These are phyloP conservation scores for Lydus trimaculatus DNA, from an alignment of 2,888 invertebrate genomes.

Conservation along the genomic window DNA sequence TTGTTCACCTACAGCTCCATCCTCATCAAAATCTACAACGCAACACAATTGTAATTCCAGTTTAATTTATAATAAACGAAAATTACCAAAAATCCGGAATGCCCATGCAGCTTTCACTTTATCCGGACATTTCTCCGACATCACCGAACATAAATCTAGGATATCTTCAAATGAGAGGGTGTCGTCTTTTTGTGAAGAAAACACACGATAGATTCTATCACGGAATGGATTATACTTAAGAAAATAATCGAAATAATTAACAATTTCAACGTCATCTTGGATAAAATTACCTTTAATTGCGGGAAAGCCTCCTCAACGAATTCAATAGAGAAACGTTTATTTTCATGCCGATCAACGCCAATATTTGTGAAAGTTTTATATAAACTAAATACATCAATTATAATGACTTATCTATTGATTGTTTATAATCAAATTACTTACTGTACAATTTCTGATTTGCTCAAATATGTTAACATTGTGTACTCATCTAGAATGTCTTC, in stretches of 20 bases:
- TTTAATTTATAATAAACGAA: not conserved
- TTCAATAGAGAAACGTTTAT: conserved; percentile 64
- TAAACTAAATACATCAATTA: conserved; percentile 59
- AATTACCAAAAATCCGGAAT: conserved; percentile 76
- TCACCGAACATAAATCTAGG: conserved; percentile 78
- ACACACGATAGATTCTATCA: conserved; percentile 75
- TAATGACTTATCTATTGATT: not conserved
- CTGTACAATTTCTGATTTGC: conserved; percentile 69
- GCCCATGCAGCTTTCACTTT: conserved; percentile 80
- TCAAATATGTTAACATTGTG: conserved; percentile 67
- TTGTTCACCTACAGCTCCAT: conserved; percentile 66
- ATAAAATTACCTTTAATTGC: conserved; percentile 68
- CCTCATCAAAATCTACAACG: conserved; percentile 68
- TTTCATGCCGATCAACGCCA: conserved; percentile 59
- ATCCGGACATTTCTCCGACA: conserved; percentile 75
- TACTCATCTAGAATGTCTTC: conserved; percentile 69
- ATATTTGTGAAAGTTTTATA: conserved; percentile 67
- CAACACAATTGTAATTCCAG: not conserved
- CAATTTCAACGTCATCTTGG: too few relatives aligned
- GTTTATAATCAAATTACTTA: conserved; percentile 56
- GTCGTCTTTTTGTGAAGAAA: conserved; percentile 73
- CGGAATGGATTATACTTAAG: conserved; percentile 78
- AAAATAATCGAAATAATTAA: conserved; percentile 36
- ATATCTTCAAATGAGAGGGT: conserved; percentile 80
- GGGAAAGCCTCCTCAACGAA: conserved; percentile 69